A percentile compares a stretch with the other conserved stretches of the same genome.
phyloP scores from a whole-genome alignment of 2,797 vertebrate genomes.

The Hippopotamyrus pictus region DNA sequence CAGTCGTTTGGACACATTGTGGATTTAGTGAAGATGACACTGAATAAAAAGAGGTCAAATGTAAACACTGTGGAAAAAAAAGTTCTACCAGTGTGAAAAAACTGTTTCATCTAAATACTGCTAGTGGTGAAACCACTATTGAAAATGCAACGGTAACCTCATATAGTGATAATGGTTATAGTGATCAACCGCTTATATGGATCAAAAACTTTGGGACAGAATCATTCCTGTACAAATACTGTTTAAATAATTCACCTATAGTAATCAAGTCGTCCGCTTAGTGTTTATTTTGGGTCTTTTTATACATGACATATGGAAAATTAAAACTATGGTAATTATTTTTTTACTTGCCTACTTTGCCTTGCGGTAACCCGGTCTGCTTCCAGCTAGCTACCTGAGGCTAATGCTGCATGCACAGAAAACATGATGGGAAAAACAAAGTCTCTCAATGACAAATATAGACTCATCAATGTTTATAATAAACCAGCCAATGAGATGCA shows the following conservation, averaged over 20 bases:
- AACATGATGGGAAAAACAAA: background rate
- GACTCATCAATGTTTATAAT: background rate
- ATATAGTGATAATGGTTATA: background rate
- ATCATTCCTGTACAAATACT: background rate
- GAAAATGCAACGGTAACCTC: background rate
- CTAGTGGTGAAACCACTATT: no score
- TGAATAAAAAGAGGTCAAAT: background rate
- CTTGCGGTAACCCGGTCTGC: background rate
- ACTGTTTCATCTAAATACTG: no score
- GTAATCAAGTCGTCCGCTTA: background rate
- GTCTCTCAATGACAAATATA: background rate
- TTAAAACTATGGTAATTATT: background rate
- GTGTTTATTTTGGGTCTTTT: background rate
- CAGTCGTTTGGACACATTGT: background rate
- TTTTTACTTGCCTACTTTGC: background rate
- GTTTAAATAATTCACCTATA: background rate
- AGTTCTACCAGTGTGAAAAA: no score
- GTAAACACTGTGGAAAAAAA: background rate
- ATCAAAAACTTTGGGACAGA: background rate
- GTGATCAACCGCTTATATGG: background rate
- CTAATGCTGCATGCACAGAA: background rate
- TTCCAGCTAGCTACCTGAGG: background rate
- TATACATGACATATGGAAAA: background rate
- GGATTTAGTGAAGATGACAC: background rate
- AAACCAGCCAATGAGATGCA: background rate